Base-by-base conservation (phyloP, 2,797 vertebrate species). In the Pipistrellus pygmaeus region DNA sequence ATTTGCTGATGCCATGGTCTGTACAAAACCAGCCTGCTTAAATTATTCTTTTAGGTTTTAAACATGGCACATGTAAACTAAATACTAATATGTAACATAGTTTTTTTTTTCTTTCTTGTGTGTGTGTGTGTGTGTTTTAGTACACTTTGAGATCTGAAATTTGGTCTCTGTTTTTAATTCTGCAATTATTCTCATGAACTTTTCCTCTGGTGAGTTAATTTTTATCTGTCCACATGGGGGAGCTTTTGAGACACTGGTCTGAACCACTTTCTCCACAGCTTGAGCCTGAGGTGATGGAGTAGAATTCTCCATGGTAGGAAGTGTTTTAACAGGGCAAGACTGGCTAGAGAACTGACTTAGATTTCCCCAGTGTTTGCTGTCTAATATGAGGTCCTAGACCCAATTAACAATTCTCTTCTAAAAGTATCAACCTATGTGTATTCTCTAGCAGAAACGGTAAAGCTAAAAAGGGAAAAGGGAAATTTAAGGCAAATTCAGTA, bases 231-330 rank as follows among this genome's bases (percentile, higher is more conserved):
- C 97, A 95, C 86, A 95, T 3, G 77, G 78, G 95, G 87, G 97
- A 97, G 62, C 53, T 97, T 81, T 97, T 97, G 91, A 95, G 94
- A 83, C 81, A 95, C 18, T 83, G 93, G 53, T 93, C 12, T 88
- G 66, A 94, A 85, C 87, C 57, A 41, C 53, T 95, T 51, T 90
- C 11, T 44, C 91, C 25, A 71, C 76, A 18, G 6, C 0, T 96
- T 93, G 91, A 85, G 32, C 11, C 30, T 90, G 9, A 71, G 30
- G 71, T 80, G 46, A 92, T 57, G 60, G 72, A 48, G 62, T 0
- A 9, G n/a, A 88, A 96, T 82, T 96, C 76, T 95, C 92, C 60
- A 69, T 66, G 1, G 20, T 3, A 35, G 46, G 25, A n/a, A 38
- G 57, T 41, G 77, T 94, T 95, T 94, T 95, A 78, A 71, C 75